Base-by-base conservation (phyloP, 1,140 invertebrate genomes). In the Zeugodacus cucurbitae region DNA sequence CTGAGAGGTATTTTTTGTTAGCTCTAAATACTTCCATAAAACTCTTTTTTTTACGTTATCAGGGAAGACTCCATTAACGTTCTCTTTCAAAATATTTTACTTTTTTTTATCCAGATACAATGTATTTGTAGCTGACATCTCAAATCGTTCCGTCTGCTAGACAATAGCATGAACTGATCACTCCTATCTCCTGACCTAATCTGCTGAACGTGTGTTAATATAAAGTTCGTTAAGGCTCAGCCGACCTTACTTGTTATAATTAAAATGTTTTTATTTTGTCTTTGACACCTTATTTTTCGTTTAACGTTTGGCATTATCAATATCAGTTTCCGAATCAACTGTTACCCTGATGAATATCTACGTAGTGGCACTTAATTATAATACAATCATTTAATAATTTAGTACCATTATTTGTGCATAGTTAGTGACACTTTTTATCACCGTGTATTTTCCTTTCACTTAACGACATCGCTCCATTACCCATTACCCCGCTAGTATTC, bases 331-430 rank as follows among this genome's bases (percentile, higher is more conserved):
- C 0, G 20, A 44, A 82, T 82, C 26, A 48, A 82, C 37, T 26
- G 20, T 54, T 29, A 54, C 74, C 1, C 74, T 54, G 74, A 82
- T 82, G 41, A 1, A 48, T 48, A 82, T 82, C 22, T 41, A 11
- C 11, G 26, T 54, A 48, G 41, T 82, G 48, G 74, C 74, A 48
- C 26, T 44, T 48, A 82, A 82, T 82, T 82, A 82, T 82, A 82
- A 48, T 48, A 82, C 74, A 82, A 82, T 82, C 74, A 82, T 22
- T 82, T 82, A 82, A 82, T 82, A 82, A 48, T 82, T 82, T 82
- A 44, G 22, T 26, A 26, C 14, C 20, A 41, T 74, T 67, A 41
- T 32, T 74, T 62, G 58, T 74, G 22, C 7, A 17, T 37, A 37
- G 34, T 17, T 37, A 22, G 67, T 74, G 67, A 48, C 74, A 82